These are phyloP conservation scores for Catalaphyllia jardinei DNA, from an alignment of 64 coral and sea anemone genomes.

Conservation along the genomic window DNA sequence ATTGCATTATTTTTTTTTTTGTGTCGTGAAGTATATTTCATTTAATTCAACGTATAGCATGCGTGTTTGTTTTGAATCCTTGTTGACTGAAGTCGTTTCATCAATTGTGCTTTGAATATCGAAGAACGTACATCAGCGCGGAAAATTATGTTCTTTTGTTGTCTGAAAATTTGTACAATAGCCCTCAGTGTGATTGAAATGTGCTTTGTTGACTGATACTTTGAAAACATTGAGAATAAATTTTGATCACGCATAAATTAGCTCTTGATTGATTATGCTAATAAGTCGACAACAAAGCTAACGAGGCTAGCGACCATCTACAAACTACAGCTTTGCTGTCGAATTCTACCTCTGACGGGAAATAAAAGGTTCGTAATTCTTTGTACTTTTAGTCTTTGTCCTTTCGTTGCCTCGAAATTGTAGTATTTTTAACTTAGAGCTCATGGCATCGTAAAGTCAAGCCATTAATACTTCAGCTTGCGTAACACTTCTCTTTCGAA, in stretches of 20 bases:
- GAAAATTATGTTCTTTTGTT: neutral
- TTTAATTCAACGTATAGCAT: no score
- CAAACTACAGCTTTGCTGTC: neutral
- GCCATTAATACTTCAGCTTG: neutral
- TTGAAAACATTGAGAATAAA: conserved; percentile 12
- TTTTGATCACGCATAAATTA: conserved; percentile 24
- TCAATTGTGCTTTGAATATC: neutral
- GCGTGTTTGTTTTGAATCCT: neutral
- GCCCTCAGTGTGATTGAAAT: neutral
- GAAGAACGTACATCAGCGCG: neutral
- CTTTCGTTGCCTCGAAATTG: neutral
- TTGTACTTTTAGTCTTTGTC: neutral
- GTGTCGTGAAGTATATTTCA: no score
- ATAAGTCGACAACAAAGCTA: neutral
- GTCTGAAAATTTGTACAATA: neutral
- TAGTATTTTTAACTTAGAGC: neutral
- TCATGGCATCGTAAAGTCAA: neutral
- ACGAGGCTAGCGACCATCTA: neutral
- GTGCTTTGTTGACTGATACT: conserved; percentile 9
- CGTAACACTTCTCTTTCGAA: neutral
- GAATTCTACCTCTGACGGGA: neutral
- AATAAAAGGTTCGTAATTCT: conserved; percentile 8
- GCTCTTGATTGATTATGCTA: conserved; percentile 29
- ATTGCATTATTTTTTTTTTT: no score
- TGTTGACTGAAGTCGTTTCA: neutral